A percentile compares a stretch with the other conserved stretches of the same genome.
Conservation (phyloP, 2,113 vertebrate species). For the Clarias macrocephalus region DNA sequence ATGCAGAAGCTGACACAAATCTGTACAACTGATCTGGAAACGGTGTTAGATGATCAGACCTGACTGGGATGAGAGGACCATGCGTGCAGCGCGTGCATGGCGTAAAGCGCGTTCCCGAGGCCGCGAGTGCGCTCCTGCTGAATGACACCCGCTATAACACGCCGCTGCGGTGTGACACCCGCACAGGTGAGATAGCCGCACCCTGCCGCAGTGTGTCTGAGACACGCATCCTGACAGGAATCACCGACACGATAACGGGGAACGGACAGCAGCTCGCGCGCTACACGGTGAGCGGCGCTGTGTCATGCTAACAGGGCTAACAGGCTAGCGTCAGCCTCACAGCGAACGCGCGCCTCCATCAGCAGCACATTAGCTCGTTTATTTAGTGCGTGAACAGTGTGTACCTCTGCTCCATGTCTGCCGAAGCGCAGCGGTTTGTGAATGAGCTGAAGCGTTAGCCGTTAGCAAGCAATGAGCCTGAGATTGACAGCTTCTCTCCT, state of each 20-base stretch:
- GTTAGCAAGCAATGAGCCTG: neutral
- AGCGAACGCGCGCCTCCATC: neutral
- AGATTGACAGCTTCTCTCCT: slow-evolving; percentile 16
- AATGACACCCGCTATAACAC: no score
- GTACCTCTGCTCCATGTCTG: slow-evolving; percentile 46
- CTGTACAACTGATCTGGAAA: neutral
- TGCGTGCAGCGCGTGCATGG: no score
- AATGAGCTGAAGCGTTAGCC: neutral
- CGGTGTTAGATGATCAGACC: neutral
- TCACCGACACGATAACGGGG: neutral
- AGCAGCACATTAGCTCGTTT: neutral
- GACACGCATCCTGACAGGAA: no score
- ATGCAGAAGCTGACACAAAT: neutral
- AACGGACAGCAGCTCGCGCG: neutral
- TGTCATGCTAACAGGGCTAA: neutral
- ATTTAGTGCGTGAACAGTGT: neutral
- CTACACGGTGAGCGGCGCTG: no score
- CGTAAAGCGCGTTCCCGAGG: no score
- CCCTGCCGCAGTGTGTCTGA: neutral
- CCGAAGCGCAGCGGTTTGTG: neutral
- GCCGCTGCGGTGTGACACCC: no score
- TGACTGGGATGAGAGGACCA: neutral
- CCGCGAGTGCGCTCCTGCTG: no score
- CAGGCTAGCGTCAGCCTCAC: slow-evolving; percentile 8
- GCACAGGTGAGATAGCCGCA: no score